Evolutionary conservation across 2,113 vertebrate species (phyloP).

Genomic region (Lontra canadensis): DNA sequence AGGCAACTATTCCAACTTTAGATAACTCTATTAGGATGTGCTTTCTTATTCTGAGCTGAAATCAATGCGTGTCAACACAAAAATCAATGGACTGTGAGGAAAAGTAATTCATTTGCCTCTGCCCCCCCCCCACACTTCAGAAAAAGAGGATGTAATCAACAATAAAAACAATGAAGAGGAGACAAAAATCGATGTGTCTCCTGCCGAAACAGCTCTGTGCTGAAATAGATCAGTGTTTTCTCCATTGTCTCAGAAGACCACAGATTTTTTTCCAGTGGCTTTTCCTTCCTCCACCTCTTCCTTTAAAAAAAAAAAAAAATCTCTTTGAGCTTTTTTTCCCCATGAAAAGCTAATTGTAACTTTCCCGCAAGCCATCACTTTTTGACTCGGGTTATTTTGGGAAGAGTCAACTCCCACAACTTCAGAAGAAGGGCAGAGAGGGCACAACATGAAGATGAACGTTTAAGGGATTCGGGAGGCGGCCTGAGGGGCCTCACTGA

Average conservation of each 20-base stretch:
- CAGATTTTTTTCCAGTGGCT: background rate
- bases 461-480: background rate
- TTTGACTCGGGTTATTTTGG: conserved; percentile 54
- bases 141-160: conserved; percentile 33
- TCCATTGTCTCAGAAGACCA: background rate
- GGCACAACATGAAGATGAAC: background rate
- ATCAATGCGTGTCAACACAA: conserved; percentile 13
- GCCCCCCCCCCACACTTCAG: background rate
- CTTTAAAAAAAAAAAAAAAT: background rate
- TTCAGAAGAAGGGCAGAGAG: conserved; percentile 22
- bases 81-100: conserved; percentile 47
- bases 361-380: conserved; percentile 44
- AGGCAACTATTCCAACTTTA: background rate
- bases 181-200: background rate
- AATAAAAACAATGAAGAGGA: conserved; percentile 40
- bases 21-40: background rate
- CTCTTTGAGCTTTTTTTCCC: conserved; percentile 37
- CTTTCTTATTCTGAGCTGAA: conserved; percentile 31
- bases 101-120: conserved; percentile 42
- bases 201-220: background rate
- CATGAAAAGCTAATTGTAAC: conserved; percentile 65
- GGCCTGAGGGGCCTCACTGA: background rate
- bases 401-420: conserved; percentile 45
- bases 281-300: conserved; percentile 9
- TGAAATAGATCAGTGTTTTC: conserved; percentile 30